These are phyloP conservation scores for Smittia aterrima DNA, from an alignment of 2,888 invertebrate genomes.

Conservation along the genomic window DNA sequence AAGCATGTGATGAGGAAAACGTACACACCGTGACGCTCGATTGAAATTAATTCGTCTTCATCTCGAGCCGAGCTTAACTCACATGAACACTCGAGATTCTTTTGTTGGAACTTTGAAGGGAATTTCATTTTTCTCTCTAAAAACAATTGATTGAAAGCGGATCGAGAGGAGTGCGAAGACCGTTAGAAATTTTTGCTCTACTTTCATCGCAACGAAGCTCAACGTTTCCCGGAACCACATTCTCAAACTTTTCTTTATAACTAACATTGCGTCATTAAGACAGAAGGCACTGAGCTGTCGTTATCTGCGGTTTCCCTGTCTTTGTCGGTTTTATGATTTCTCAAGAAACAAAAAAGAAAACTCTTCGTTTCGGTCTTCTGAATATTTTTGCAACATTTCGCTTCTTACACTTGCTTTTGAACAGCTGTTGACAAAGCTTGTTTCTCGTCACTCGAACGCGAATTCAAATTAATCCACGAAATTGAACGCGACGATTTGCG, in stretches of 20 bases:
- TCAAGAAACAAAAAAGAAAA: no score
- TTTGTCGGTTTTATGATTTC: no score
- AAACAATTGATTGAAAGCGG: background rate
- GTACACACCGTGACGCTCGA: background rate
- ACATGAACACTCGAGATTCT: background rate
- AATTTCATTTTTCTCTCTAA: background rate
- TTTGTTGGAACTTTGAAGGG: background rate
- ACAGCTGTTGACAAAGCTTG: background rate
- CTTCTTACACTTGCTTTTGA: background rate
- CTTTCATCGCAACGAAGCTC: no score
- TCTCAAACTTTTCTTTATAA: no score
- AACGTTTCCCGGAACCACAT: no score
- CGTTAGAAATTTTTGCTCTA: background rate
- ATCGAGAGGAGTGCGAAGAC: background rate
- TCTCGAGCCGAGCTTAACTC: background rate
- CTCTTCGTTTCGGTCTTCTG: background rate
- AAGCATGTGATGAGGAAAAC: slow-evolving; percentile 1
- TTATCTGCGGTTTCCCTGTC: no score
- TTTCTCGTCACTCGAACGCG: background rate
- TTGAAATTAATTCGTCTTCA: background rate
- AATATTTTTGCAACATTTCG: background rate
- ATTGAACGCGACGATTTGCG: slow-evolving; percentile 4
- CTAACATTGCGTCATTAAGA: no score
- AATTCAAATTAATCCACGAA: background rate
- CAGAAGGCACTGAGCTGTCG: no score